Conservation (phyloP, 1,140 invertebrate species). For the Calycopis cecrops region DNA sequence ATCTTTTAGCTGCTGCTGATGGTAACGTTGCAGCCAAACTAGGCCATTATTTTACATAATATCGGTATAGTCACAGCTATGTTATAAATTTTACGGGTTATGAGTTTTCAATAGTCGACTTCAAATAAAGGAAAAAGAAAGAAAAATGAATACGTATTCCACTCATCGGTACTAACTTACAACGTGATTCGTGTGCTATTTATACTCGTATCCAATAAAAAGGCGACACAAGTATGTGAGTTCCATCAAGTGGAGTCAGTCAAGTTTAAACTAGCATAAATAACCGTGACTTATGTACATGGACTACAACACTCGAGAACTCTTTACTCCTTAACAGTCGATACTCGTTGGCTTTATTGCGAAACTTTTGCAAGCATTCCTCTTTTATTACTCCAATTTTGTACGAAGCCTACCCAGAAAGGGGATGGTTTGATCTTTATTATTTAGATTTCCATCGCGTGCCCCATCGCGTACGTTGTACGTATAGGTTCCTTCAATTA, state of each 20-base stretch:
- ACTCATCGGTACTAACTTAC: too few relatives aligned
- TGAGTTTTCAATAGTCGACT: too few relatives aligned
- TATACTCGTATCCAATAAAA: too few relatives aligned
- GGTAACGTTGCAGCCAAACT: too few relatives aligned
- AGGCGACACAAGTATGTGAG: not conserved
- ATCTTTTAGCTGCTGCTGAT: too few relatives aligned
- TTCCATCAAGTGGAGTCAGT: not conserved
- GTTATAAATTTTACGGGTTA: too few relatives aligned
- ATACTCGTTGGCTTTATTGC: slow-evolving; percentile 73
- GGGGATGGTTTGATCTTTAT: slow-evolving; percentile 61
- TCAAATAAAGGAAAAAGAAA: too few relatives aligned
- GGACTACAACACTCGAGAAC: slow-evolving; percentile 57
- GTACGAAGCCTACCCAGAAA: slow-evolving; percentile 64
- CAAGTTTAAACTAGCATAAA: slow-evolving; percentile 47
- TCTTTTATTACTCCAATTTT: slow-evolving; percentile 75
- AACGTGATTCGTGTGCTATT: too few relatives aligned
- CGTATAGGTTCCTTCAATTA: slow-evolving; percentile 17
- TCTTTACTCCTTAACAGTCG: slow-evolving; percentile 73
- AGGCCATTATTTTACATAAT: too few relatives aligned
- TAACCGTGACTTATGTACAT: slow-evolving; percentile 48
- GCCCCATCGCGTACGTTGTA: slow-evolving; percentile 20
- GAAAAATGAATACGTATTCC: too few relatives aligned
- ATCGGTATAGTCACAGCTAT: too few relatives aligned
- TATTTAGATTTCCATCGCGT: slow-evolving; percentile 69
- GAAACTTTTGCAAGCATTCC: slow-evolving; percentile 72